Evolutionary conservation across 2,888 invertebrate genomes (phyloP), one percentile per base, ranked within the genome.

Genomic region (Dryobotodes eremita): DNA sequence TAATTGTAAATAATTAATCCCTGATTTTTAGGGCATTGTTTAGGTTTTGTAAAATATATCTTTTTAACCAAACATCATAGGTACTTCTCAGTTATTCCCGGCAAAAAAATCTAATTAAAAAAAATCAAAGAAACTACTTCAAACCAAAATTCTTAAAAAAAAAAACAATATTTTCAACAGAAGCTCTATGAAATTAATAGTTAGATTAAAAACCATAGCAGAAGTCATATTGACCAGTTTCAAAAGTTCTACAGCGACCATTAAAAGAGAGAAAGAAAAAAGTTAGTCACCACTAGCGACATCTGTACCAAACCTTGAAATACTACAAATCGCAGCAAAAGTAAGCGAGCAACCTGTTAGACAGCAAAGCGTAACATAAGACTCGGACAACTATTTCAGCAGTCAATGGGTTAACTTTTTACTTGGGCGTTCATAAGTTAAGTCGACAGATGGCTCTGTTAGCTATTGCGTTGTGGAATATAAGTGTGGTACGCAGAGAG

Each of bases 401-500:
- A 61, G 36, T 11, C 17, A 17, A 26, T 31, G 46, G 66, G 55
- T 84, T 71, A 76, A 71, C 64, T 75, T 74, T 23, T 15, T 26
- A 50, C 73, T 70, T 65, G 70, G 20, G 26, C n/a, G 73, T 62
- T 71, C 53, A 53, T n/a, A 84, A 76, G 75, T 62, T 61, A 31
- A 20, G 23, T 11, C 57, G 13, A 5, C 36, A 85, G 85, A 80
- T 85, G 85, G n/a, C 80, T 50, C 87, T 87, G 64, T 36, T 42
- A 13, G 31, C 0, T 17, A 2, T 17, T 13, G 36, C 17, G 15
- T 20, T 17, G 11, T 15, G 36, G 4, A 50, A 26, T 20, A 11
- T 26, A n/a, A 15, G 23, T 55, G n/a, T 31, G 11, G 65, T 48
- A 11, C 11, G 7, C 10, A 79, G 78, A 36, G 6, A 20, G 15